Conservation (phyloP, 2,797 vertebrate species). For the Mergus octosetaceus region DNA sequence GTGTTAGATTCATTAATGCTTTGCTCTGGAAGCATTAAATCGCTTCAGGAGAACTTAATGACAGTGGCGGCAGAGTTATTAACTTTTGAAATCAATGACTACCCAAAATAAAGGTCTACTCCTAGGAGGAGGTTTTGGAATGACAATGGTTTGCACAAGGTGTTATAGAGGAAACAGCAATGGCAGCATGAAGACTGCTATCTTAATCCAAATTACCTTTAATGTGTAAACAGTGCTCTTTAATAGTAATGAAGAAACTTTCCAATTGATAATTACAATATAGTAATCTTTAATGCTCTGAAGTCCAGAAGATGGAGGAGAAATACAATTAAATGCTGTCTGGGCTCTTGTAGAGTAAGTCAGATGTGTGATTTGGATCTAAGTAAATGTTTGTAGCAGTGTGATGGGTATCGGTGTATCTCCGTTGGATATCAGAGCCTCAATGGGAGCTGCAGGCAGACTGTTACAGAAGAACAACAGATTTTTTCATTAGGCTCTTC, state of each 20-base stretch:
- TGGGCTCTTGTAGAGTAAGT: background rate
- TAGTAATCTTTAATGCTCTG: background rate
- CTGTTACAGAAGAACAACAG: background rate
- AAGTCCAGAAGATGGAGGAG: background rate
- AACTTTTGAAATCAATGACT: background rate
- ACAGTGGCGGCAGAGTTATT: background rate
- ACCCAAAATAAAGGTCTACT: background rate
- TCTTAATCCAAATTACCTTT: background rate
- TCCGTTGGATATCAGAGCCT: background rate
- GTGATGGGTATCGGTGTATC: background rate
- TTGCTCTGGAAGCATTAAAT: background rate
- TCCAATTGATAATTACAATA: background rate
- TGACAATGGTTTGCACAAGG: background rate
- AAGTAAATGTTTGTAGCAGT: background rate
- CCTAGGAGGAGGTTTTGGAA: background rate
- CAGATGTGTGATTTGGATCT: background rate
- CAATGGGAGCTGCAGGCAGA: background rate
- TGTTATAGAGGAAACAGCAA: background rate
- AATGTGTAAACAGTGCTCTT: background rate
- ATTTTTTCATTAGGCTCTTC: conserved; percentile 30
- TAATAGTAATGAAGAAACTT: background rate
- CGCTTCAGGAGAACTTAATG: background rate
- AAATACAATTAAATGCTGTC: background rate
- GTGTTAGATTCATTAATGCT: background rate
- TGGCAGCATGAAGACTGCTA: background rate